Conservation (phyloP, 2,113 vertebrate species). For the Cavia porcellus region DNA sequence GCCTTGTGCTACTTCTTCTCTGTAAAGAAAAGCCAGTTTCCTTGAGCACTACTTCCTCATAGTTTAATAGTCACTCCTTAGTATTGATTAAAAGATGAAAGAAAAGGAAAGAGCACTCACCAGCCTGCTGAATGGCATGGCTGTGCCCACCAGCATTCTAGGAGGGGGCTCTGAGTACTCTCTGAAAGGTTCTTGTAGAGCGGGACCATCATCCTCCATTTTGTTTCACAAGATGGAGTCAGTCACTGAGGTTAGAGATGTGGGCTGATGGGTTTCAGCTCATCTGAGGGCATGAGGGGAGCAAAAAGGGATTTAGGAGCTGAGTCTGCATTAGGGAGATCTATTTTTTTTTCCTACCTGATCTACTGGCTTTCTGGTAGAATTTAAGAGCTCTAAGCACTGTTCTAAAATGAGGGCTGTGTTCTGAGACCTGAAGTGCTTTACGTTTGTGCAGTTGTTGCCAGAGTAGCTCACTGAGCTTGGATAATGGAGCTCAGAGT, state of each 20-base stretch:
- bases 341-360: neutral
- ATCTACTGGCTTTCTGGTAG: slow-evolving; percentile 48
- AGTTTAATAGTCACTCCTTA: neutral
- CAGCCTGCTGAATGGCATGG: slow-evolving; percentile 47
- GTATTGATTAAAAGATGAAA: neutral
- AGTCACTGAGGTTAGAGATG: neutral
- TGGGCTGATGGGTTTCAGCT: neutral
- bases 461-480: slow-evolving; percentile 22
- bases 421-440: slow-evolving; percentile 17
- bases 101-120: neutral
- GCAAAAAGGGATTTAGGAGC: neutral
- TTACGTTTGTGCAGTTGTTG: slow-evolving; percentile 45
- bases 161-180: neutral
- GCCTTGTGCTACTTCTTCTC: neutral
- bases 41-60: neutral
- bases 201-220: neutral
- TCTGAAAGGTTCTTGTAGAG: neutral
- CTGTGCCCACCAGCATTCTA: slow-evolving; percentile 39
- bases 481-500: slow-evolving; percentile 49
- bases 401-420: slow-evolving; percentile 1
- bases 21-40: neutral
- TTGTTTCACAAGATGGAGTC: neutral
- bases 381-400: slow-evolving; percentile 10
- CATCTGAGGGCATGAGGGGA: neutral
- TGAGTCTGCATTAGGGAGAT: neutral